Evolutionary conservation across 2,113 vertebrate genomes (phyloP).

Genomic region (Megaleporinus macrocephalus): DNA sequence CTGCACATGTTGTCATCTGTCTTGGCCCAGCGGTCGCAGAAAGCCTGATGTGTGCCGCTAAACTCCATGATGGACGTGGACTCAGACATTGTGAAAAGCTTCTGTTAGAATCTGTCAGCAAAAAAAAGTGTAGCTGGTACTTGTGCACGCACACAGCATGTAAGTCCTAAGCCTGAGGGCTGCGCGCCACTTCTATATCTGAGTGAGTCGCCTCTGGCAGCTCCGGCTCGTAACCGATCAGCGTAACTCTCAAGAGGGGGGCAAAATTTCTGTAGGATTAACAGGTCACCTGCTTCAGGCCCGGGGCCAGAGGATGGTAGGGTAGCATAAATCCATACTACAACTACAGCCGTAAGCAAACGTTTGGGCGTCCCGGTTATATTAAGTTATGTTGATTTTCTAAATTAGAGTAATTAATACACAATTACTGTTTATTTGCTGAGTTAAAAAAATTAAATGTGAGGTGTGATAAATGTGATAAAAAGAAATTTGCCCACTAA

Average conservation of each 20-base stretch:
- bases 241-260: conserved; percentile 71
- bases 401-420: no score
- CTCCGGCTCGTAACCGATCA: conserved; percentile 64
- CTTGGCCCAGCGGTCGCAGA: conserved; percentile 86
- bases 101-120: conserved; percentile 30
- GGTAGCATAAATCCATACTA: neutral
- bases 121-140: neutral
- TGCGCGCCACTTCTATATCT: conserved; percentile 77
- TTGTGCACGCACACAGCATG: conserved; percentile 6
- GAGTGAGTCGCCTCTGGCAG: conserved; percentile 70
- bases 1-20: conserved; percentile 88
- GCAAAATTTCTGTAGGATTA: conserved; percentile 67
- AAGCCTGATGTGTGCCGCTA: conserved; percentile 86
- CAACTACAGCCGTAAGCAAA: no score
- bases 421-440: no score
- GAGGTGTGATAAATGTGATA: no score
- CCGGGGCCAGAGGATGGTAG: neutral
- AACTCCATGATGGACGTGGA: conserved; percentile 69
- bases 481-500: no score
- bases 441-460: no score
- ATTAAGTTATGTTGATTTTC: no score
- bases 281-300: conserved; percentile 70
- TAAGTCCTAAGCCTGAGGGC: conserved; percentile 19
- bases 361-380: no score
- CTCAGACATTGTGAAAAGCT: neutral